These are phyloP conservation scores for Cryptophagus acutangulus DNA, from an alignment of 2,888 invertebrate genomes.

Conservation along the genomic window DNA sequence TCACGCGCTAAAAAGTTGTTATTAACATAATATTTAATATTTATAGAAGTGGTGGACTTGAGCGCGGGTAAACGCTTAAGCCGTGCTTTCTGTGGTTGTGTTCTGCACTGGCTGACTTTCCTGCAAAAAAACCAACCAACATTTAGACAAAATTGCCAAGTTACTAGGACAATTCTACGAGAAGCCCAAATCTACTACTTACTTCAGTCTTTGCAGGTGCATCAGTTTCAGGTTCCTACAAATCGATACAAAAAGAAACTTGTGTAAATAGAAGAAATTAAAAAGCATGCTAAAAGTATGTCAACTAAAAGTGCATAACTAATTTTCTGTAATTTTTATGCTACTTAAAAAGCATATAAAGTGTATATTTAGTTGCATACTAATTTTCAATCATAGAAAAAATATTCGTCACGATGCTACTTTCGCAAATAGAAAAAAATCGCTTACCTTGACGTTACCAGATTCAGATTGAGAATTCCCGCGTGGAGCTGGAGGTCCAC, in stretches of 20 bases:
- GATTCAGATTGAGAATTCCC: slow-evolving; percentile 47
- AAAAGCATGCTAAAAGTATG: slow-evolving; percentile 14
- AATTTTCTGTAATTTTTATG: too few species aligned
- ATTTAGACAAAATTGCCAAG: slow-evolving; percentile 3
- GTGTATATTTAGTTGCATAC: background rate
- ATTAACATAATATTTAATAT: slow-evolving; percentile 44
- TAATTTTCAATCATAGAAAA: slow-evolving; percentile 2
- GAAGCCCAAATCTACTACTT: slow-evolving; percentile 31
- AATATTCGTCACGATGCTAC: slow-evolving; percentile 7
- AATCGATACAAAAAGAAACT: slow-evolving; percentile 30
- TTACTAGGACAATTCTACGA: slow-evolving; percentile 5
- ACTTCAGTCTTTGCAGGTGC: slow-evolving; percentile 45
- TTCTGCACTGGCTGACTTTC: slow-evolving; percentile 57
- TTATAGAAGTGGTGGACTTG: slow-evolving; percentile 36
- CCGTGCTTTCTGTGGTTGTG: slow-evolving; percentile 58
- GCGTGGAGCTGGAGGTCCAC: slow-evolving; percentile 44
- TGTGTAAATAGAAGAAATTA: slow-evolving; percentile 21
- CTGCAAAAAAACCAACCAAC: slow-evolving; percentile 41
- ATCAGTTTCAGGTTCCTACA: slow-evolving; percentile 45
- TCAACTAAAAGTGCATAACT: slow-evolving; percentile 6
- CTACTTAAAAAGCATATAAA: slow-evolving; percentile 1
- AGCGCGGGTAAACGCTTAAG: slow-evolving; percentile 48
- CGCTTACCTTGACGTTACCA: slow-evolving; percentile 37
- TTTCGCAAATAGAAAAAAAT: slow-evolving; percentile 1
- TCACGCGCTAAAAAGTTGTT: slow-evolving; percentile 50